These are phyloP conservation scores for Aspidiotus rigidus DNA, from an alignment of 2,888 invertebrate species.

Conservation along the genomic window DNA sequence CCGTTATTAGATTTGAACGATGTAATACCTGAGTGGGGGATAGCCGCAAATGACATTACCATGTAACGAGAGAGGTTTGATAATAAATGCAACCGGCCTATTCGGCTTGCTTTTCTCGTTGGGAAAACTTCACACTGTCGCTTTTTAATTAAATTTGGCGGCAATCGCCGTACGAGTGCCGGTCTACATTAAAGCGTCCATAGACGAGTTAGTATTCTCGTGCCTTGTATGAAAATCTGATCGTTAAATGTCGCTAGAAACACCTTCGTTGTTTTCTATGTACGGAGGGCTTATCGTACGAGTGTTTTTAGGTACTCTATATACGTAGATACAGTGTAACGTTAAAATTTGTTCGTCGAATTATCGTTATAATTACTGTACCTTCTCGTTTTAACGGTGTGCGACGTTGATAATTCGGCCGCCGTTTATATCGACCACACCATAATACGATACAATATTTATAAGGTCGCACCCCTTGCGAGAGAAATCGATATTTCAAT, in stretches of 20 bases:
- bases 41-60: too few species aligned
- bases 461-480: neutral
- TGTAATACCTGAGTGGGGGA: too few species aligned
- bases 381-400: neutral
- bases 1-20: too few species aligned
- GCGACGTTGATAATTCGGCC: constrained; percentile 4
- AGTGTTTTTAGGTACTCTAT: too few species aligned
- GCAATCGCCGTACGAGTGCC: too few species aligned
- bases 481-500: neutral
- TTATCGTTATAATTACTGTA: neutral
- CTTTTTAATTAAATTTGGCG: neutral
- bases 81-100: neutral
- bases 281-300: too few species aligned
- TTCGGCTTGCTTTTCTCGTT: neutral
- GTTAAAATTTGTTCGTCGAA: neutral
- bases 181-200: too few species aligned
- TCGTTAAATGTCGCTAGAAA: too few species aligned
- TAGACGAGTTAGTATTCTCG: too few species aligned
- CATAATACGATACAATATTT: neutral
- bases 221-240: too few species aligned
- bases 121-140: neutral
- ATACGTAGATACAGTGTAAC: neutral
- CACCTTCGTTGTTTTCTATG: too few species aligned
- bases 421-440: too few species aligned
- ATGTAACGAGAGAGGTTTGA: neutral